Base-by-base conservation (phyloP, 2,797 vertebrate species). In the Manis pentadactyla region DNA sequence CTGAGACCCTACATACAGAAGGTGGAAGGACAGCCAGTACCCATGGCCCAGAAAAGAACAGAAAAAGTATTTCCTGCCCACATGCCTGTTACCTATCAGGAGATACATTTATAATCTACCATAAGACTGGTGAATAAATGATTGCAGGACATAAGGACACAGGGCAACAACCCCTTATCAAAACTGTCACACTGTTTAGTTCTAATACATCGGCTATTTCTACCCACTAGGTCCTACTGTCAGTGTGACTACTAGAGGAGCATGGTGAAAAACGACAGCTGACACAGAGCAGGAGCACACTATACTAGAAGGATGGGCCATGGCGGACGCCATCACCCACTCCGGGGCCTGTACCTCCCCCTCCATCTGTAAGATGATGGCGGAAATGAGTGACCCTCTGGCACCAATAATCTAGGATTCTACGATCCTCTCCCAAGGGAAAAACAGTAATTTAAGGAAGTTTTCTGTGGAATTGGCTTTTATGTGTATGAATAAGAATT, bases 221-320 rank as follows among this genome's bases (percentile, higher is more conserved):
- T 31, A 55, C 37, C 59, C 37, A 37, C 5, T 19, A 1, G 69
- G 21, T n/a, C 46, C 21, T 5, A 23, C 10, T 11, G 9, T 23
- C 0, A 15, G 9, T 25, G 2, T 61, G 42, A 42, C 25, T 4
- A 53, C 25, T 7, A 14, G 4, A 2, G 6, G 2, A 42, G 8
- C 5, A 14, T 1, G 7, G 7, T n/a, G 12, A 84, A 29, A 19
- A 46, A 51, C 11, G 1, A 25, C 1, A 0, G 10, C 11, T 18
- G 27, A 39, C 1, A 6, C 0, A 0, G 27, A 1, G 3, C 14
- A 79, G 37, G 21, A 10, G 11, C 13, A 5, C 37, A 5, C 42
- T 7, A 9, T 8, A 2, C 27, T 3, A 12, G 8, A 53, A 14
- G 46, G 59, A 18, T 14, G 3, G 57, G 29, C 77, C 5, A 1